A percentile compares a stretch with the other conserved stretches of the same genome.
These are phyloP conservation scores for Mastacembelus armatus DNA, from an alignment of 2,797 vertebrate species.

Conservation along the genomic window DNA sequence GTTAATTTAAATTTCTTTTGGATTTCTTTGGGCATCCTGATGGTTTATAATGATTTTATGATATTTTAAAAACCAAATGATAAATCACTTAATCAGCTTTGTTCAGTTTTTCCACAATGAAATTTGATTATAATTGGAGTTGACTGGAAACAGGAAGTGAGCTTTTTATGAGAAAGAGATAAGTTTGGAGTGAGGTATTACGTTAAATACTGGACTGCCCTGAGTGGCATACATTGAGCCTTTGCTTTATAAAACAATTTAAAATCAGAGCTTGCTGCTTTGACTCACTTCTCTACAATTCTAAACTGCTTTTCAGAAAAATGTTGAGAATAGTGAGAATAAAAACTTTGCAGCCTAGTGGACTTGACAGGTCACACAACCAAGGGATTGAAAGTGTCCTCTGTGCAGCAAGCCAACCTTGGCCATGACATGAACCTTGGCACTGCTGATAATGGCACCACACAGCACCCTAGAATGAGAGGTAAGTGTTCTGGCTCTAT, in stretches of 20 bases:
- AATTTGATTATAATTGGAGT: neutral
- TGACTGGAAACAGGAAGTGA: slow-evolving; percentile 26
- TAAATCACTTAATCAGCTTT: neutral
- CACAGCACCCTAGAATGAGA: slow-evolving; percentile 36
- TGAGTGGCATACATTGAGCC: neutral
- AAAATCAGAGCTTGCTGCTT: neutral
- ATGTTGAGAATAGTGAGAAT: slow-evolving; percentile 1
- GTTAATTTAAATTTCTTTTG: neutral
- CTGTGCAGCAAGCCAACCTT: slow-evolving; percentile 54
- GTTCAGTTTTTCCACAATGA: no score
- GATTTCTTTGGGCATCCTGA: neutral
- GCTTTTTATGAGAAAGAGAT: neutral
- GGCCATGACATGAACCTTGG: slow-evolving; percentile 53
- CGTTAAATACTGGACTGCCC: neutral
- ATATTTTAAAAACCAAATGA: neutral
- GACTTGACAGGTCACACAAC: slow-evolving; percentile 42
- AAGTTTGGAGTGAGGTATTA: neutral
- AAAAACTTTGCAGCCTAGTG: slow-evolving; percentile 12
- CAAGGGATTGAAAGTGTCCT: slow-evolving; percentile 50
- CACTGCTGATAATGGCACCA: slow-evolving; percentile 58
- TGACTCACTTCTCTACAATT: slow-evolving; percentile 5
- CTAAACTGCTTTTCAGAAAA: neutral
- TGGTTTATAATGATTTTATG: neutral
- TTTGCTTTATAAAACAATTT: neutral
- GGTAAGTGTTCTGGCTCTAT: slow-evolving; percentile 49